Percentiles rank a stretch among this genome's conserved stretches.
Conservation (phyloP, 1,140 invertebrate species). For the Rhagoletis zephyria region DNA sequence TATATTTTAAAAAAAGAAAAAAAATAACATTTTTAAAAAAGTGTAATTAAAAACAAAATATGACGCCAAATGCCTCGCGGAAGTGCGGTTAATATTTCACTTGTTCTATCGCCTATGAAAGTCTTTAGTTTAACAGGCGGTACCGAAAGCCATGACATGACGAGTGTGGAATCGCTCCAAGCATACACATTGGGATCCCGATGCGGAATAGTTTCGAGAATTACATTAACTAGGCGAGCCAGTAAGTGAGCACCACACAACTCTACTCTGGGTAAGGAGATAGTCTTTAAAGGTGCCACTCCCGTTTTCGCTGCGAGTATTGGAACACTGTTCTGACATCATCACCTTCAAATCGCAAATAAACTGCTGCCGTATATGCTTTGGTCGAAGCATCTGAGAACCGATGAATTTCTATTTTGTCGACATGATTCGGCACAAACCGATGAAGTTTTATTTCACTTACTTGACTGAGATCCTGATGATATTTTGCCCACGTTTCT, state of each 20-base stretch:
- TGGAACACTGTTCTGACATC: background rate
- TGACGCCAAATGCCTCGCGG: conserved; percentile 30
- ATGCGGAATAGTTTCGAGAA: background rate
- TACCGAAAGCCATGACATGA: too few relatives aligned
- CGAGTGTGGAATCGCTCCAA: background rate
- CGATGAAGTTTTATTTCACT: too few relatives aligned
- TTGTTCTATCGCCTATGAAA: conserved; percentile 10
- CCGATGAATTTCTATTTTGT: conserved; percentile 60
- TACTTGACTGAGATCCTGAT: conserved; percentile 64
- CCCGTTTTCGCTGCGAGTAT: conserved; percentile 24
- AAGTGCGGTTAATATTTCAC: conserved; percentile 21
- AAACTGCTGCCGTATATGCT: too few relatives aligned
- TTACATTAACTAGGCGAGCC: background rate
- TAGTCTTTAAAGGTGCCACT: conserved; percentile 7
- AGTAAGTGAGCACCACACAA: background rate
- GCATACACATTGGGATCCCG: background rate
- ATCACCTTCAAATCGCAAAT: too few relatives aligned
- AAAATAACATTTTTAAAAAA: too few relatives aligned
- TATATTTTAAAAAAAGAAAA: too few relatives aligned
- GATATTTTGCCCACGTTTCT: conserved; percentile 59
- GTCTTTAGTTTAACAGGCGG: conserved; percentile 5
- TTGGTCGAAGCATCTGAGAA: conserved; percentile 29
- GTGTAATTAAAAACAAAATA: background rate
- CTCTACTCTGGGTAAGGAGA: conserved; percentile 14
- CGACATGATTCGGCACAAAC: conserved; percentile 65